phyloP scores from a whole-genome alignment of 2,113 vertebrate genomes.

The Peromyscus californicus region DNA sequence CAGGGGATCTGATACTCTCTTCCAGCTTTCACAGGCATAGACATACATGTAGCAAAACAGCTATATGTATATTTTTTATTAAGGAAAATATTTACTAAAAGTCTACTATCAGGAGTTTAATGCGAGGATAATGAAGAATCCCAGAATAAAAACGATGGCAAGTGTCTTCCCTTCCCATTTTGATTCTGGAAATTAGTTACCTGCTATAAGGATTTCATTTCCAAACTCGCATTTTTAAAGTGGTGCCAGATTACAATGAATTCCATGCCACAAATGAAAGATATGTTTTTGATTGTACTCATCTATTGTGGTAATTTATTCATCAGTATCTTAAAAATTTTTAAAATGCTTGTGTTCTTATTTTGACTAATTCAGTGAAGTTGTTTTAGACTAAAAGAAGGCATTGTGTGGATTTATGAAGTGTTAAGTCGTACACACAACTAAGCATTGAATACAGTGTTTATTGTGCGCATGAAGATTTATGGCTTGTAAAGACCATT shows the following conservation, averaged over 20 bases:
- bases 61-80: neutral
- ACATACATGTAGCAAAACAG: neutral
- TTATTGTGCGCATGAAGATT: constrained; percentile 82
- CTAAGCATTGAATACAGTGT: constrained; percentile 73
- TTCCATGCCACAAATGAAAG: neutral
- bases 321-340: constrained; percentile 55
- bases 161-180: neutral
- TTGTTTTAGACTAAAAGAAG: constrained; percentile 76
- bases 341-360: constrained; percentile 64
- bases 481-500: constrained; percentile 77
- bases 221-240: neutral
- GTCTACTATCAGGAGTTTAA: constrained; percentile 52
- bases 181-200: neutral
- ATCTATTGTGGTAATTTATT: constrained; percentile 52
- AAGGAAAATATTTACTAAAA: constrained; percentile 68
- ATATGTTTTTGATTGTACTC: neutral
- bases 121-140: constrained; percentile 65
- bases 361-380: constrained; percentile 55
- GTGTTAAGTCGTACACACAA: constrained; percentile 75
- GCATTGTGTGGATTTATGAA: constrained; percentile 78
- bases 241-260: neutral
- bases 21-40: neutral
- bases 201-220: constrained; percentile 23
- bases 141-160: neutral
- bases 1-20: accelerated